Evolutionary conservation across 2,113 vertebrate genomes (phyloP).

Genomic region (Eonycteris spelaea): DNA sequence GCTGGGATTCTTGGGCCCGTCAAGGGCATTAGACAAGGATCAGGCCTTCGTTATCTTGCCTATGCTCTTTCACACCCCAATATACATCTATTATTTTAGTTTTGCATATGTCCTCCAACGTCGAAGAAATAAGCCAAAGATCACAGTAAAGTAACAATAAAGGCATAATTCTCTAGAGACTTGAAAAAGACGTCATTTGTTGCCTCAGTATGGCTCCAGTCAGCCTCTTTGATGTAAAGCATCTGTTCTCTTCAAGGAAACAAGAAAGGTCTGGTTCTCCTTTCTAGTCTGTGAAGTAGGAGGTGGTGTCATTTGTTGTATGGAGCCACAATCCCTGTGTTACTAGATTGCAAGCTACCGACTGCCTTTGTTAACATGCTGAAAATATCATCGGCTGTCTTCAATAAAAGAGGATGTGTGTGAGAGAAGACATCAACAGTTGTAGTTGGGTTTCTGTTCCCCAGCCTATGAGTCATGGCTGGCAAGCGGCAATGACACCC

Average conservation of each 20-base stretch:
- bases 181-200: constrained; percentile 70
- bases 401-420: constrained; percentile 72
- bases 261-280: constrained; percentile 74
- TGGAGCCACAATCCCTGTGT: constrained; percentile 64
- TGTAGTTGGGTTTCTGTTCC: constrained; percentile 52
- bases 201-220: constrained; percentile 69
- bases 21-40: not conserved
- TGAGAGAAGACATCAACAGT: constrained; percentile 42
- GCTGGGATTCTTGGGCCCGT: not conserved
- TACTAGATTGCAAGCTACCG: constrained; percentile 73
- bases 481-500: not conserved
- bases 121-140: constrained; percentile 61
- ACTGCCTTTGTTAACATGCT: constrained; percentile 72
- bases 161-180: constrained; percentile 64
- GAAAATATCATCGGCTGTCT: constrained; percentile 80
- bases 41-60: not conserved
- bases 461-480: constrained; percentile 33
- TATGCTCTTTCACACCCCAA: not conserved
- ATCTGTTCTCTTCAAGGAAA: constrained; percentile 79
- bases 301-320: constrained; percentile 78
- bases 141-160: constrained; percentile 70
- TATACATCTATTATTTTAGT: constrained; percentile 39
- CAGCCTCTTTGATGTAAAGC: constrained; percentile 81
- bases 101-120: constrained; percentile 22
- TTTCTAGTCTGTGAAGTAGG: constrained; percentile 78